Evolutionary conservation across 2,113 vertebrate species (phyloP), one percentile per base, ranked within the genome.

Genomic region (Genyomyrus donnyi): DNA sequence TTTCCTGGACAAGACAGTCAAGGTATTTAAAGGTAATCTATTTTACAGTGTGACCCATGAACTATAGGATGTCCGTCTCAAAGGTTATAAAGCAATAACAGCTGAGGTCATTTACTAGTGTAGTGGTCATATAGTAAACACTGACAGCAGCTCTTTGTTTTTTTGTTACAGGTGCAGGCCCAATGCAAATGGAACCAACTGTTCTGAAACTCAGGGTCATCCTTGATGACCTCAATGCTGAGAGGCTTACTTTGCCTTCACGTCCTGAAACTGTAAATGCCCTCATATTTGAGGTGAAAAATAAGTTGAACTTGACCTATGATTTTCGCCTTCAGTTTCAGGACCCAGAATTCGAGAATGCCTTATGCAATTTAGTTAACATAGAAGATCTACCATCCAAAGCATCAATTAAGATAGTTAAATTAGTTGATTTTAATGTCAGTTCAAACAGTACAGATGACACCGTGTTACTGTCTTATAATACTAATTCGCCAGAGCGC

Each of bases 281-380:
- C 9, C 88, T 91, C 24, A 52, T 89, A 62, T 39, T 70, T 24
- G 50, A 88, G 21, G 5, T 90, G 52, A 91, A 90, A 88, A 45
- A 88, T 21, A 92, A 90, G 46, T 77, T 90, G 3, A 85, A 90
- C 10, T 70, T 91, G 48, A 45, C 9, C 2, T 90, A 48, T 90
- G 88, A 91, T 19, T 91, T 92, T 80, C 27, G n/a, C 9, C 91
- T 92, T 2, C 90, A 92, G 39, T 92, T 88, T 90, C 48, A 92
- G 86, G 89, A 91, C 48, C 89, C 84, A 39, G 88, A 89, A 1
- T 90, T 91, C 53, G 52, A 56, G 52, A 88, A 89, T 92, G 89
- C 89, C 15, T n/a, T 88, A 27, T 91, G 89, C 49, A 90, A 92
- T 89, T 89, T 92, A 49, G 88, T 91, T 13, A 90, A 90, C 48